phyloP scores from a whole-genome alignment of 1,140 invertebrate species.

The Asbolus verrucosus region DNA sequence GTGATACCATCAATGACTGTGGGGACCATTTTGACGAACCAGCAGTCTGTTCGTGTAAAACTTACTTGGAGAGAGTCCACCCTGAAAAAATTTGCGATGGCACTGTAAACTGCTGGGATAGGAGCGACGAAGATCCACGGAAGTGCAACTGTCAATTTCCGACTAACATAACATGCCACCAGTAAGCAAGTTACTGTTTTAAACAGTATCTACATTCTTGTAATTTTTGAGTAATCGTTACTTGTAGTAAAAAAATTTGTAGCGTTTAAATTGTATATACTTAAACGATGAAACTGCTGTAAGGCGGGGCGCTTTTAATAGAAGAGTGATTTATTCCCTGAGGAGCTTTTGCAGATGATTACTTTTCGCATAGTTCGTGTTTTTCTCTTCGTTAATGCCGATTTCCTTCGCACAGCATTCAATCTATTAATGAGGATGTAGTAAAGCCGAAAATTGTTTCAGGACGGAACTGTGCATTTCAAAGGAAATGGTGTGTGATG shows the following conservation, averaged over 20 bases:
- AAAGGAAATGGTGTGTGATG: conserved; percentile 79
- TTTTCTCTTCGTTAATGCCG: too few relatives aligned
- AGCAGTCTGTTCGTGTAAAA: conserved; percentile 72
- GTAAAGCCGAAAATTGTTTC: conserved; percentile 18
- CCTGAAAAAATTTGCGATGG: conserved; percentile 82
- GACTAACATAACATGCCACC: conserved; percentile 67
- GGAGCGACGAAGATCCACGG: conserved; percentile 78
- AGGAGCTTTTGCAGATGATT: too few relatives aligned
- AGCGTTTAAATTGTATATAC: too few relatives aligned
- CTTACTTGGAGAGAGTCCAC: conserved; percentile 74
- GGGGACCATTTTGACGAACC: conserved; percentile 80
- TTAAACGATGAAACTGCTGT: too few relatives aligned
- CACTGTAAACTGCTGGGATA: conserved; percentile 81
- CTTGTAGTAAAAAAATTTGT: too few relatives aligned
- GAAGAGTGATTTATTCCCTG: not conserved
- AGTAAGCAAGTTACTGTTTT: conserved; percentile 59
- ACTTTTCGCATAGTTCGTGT: too few relatives aligned
- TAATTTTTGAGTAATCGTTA: too few relatives aligned
- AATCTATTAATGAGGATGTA: too few relatives aligned
- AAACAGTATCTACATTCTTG: not conserved
- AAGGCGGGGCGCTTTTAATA: conserved; percentile 27
- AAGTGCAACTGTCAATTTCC: conserved; percentile 72
- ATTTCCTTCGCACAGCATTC: too few relatives aligned
- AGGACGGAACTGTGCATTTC: conserved; percentile 72
- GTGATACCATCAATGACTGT: conserved; percentile 76